These are phyloP conservation scores for Leucophenga montana DNA, from an alignment of 2,888 invertebrate species.

Conservation along the genomic window DNA sequence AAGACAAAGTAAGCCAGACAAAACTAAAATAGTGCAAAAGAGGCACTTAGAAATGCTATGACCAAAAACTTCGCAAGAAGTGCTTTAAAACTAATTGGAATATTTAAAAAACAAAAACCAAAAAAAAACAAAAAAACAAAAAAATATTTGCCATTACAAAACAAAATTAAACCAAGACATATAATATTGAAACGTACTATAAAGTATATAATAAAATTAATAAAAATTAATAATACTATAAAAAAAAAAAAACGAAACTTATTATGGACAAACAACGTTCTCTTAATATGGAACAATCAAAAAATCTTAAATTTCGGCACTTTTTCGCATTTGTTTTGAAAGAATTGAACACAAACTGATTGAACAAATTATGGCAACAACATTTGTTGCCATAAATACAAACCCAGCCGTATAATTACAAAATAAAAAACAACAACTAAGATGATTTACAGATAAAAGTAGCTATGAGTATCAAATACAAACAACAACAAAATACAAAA, in stretches of 20 bases:
- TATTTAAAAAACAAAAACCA: constrained; percentile 5
- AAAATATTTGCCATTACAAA: constrained; percentile 39
- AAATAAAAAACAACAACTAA: background rate
- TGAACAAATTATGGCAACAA: background rate
- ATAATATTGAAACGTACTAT: constrained; percentile 22
- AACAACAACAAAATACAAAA: constrained; percentile 39
- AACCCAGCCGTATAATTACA: background rate
- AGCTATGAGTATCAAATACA: constrained; percentile 30
- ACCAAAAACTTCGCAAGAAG: background rate
- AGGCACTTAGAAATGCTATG: background rate
- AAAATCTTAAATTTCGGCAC: background rate
- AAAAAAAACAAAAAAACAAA: constrained; percentile 27
- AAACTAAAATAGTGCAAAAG: constrained; percentile 9
- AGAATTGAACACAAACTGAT: background rate
- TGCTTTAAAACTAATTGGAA: background rate
- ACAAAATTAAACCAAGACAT: background rate
- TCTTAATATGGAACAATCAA: background rate
- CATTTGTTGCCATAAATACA: background rate
- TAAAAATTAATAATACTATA: constrained; percentile 3
- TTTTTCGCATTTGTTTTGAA: background rate
- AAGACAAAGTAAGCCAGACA: constrained; percentile 46
- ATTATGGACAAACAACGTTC: constrained; percentile 6
- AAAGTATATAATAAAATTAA: background rate
- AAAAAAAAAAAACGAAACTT: background rate
- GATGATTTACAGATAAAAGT: background rate